Percentiles rank a stretch among this genome's conserved stretches.
Evolutionary conservation across 2,797 vertebrate genomes (phyloP).

Genomic region (Pyrrhura leucotis): DNA sequence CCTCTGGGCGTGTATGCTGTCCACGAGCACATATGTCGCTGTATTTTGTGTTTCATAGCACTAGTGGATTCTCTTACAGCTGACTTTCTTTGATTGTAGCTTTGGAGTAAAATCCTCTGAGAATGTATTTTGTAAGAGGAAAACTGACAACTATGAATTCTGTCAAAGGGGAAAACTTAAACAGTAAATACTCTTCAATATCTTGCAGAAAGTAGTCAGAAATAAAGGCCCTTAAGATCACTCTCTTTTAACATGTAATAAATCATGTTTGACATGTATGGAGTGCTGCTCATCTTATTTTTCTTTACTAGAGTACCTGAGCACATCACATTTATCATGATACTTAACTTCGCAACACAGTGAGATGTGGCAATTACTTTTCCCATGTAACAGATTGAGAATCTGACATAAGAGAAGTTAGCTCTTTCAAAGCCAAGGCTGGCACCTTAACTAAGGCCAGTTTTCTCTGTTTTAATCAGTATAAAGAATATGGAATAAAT

Average conservation of each 20-base stretch:
- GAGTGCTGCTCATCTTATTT: not conserved
- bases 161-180: not conserved
- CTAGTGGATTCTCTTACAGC: not conserved
- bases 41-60: not conserved
- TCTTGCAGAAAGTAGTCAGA: not conserved
- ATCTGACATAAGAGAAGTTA: not conserved
- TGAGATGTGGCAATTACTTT: not conserved
- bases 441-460: not conserved
- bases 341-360: not conserved
- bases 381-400: not conserved
- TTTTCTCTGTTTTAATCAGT: not conserved
- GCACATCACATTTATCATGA: not conserved
- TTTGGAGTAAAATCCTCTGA: not conserved
- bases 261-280: not conserved
- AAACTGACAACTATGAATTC: not conserved
- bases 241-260: not conserved
- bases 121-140: not conserved
- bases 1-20: fast-evolving
- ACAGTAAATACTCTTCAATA: not conserved
- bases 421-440: not conserved
- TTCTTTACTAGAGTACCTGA: not conserved
- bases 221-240: not conserved
- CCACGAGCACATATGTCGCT: fast-evolving
- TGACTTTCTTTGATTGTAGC: not conserved
- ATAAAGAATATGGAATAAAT: not conserved